These are phyloP conservation scores for Urocolius indicus DNA, from an alignment of 2,113 vertebrate species.

Conservation along the genomic window DNA sequence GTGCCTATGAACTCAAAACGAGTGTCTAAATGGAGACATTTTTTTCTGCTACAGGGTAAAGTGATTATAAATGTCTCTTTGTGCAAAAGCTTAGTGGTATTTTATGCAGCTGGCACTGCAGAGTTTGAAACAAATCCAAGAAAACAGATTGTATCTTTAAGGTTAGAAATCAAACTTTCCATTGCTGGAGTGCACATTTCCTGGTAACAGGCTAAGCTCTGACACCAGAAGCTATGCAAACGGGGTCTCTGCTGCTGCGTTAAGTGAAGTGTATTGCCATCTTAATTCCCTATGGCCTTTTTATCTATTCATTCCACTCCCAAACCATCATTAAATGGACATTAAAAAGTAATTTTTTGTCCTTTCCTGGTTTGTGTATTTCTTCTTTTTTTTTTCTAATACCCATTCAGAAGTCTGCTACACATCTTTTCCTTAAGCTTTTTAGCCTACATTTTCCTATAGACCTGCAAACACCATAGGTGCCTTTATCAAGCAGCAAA, in stretches of 20 bases:
- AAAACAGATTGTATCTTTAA: conserved; percentile 64
- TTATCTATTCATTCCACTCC: conserved; percentile 16
- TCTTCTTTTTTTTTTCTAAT: background rate
- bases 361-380: background rate
- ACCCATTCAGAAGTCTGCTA: background rate
- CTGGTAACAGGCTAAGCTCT: background rate
- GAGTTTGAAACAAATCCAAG: conserved; percentile 65
- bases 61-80: conserved; percentile 69
- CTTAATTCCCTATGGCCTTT: background rate
- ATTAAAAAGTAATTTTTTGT: background rate
- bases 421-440: background rate
- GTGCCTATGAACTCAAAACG: conserved; percentile 56
- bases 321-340: conserved; percentile 23
- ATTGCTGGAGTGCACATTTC: conserved; percentile 28
- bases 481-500: background rate
- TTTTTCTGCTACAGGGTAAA: conserved; percentile 55
- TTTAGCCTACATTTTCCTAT: background rate
- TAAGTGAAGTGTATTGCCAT: background rate
- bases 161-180: conserved; percentile 51
- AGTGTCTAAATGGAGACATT: conserved; percentile 62
- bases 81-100: conserved; percentile 46
- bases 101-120: conserved; percentile 61
- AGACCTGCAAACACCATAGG: background rate
- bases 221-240: conserved; percentile 8
- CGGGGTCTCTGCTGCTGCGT: background rate